These are phyloP conservation scores for Scomber colias DNA, from an alignment of 2,113 vertebrate species.

Conservation along the genomic window DNA sequence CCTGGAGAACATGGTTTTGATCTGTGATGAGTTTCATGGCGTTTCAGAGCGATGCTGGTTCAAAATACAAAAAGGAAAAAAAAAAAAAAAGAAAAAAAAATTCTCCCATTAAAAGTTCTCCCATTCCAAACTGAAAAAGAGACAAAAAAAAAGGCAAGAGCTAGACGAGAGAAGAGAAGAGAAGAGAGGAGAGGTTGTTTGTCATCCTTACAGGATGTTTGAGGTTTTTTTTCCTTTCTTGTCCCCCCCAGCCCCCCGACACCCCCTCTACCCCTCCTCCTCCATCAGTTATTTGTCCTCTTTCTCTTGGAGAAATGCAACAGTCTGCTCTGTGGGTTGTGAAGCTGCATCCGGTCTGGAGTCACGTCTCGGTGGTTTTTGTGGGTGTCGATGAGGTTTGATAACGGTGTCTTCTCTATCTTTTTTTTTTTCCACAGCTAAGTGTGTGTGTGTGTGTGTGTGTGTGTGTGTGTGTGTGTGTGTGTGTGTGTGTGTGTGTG, in stretches of 20 bases:
- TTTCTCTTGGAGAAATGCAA: slow-evolving; percentile 45
- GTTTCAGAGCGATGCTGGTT: not conserved
- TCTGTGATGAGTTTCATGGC: slow-evolving; percentile 28
- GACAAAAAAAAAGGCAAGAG: slow-evolving; percentile 29
- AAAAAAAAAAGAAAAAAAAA: slow-evolving; percentile 41
- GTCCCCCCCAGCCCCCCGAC: no score
- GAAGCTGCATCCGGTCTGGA: slow-evolving; percentile 33
- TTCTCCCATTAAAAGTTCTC: not conserved
- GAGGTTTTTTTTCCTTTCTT: slow-evolving; percentile 1
- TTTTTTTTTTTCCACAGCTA: slow-evolving; percentile 20
- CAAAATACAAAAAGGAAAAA: slow-evolving; percentile 48
- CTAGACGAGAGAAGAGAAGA: not conserved
- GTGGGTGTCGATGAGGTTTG: slow-evolving; percentile 47
- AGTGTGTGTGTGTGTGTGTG: slow-evolving; percentile 9
- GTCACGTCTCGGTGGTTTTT: slow-evolving; percentile 27
- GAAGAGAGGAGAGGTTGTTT: slow-evolving; percentile 24
- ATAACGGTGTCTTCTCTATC: slow-evolving; percentile 28
- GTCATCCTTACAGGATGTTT: slow-evolving; percentile 40
- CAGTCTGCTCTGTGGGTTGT: slow-evolving; percentile 23
- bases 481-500: slow-evolving; percentile 32
- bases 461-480: slow-evolving; percentile 11
- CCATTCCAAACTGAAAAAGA: slow-evolving; percentile 33
- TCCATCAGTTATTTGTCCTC: not conserved
- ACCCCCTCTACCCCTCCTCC: no score
- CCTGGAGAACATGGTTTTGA: not conserved